Conservation (phyloP, 2,888 invertebrate species). For the Theretra japonica region DNA sequence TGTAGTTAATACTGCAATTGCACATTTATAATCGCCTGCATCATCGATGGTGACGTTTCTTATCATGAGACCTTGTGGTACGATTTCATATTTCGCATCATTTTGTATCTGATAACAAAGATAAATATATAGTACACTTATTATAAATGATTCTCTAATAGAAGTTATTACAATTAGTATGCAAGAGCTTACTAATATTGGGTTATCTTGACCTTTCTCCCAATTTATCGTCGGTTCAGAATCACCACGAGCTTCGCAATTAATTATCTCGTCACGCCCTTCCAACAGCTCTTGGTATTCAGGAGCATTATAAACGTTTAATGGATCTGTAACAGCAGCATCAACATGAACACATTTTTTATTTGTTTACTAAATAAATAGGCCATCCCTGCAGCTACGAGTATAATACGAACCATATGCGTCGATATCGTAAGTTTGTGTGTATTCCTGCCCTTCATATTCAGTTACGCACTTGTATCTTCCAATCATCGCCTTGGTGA, state of each 20-base stretch:
- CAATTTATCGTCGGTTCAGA: conserved; percentile 57
- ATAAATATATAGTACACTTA: not conserved
- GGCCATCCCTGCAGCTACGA: conserved; percentile 9
- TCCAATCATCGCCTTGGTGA: conserved; percentile 65
- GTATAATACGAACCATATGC: conserved; percentile 66
- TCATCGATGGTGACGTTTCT: conserved; percentile 49
- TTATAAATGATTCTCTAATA: not conserved
- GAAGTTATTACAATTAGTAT: not conserved
- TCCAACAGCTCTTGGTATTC: conserved; percentile 57
- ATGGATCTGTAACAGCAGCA: conserved; percentile 55
- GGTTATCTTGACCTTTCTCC: conserved; percentile 55
- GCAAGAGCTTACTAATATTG: conserved; percentile 47
- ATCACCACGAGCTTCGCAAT: conserved; percentile 63
- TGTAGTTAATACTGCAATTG: conserved; percentile 46
- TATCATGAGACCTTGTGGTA: conserved; percentile 53
- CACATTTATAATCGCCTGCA: conserved; percentile 53
- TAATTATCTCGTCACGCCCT: conserved; percentile 57
- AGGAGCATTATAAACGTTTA: conserved; percentile 56
- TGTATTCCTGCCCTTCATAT: conserved; percentile 51
- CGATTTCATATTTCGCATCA: conserved; percentile 59
- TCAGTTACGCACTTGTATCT: conserved; percentile 65
- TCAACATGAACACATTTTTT: not conserved
- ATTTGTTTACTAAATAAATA: not conserved
- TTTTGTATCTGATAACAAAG: conserved; percentile 52
- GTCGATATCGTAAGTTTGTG: conserved; percentile 54